Evolutionary conservation across 1,140 invertebrate genomes (phyloP).

Genomic region (Heliconius eleuchia): DNA sequence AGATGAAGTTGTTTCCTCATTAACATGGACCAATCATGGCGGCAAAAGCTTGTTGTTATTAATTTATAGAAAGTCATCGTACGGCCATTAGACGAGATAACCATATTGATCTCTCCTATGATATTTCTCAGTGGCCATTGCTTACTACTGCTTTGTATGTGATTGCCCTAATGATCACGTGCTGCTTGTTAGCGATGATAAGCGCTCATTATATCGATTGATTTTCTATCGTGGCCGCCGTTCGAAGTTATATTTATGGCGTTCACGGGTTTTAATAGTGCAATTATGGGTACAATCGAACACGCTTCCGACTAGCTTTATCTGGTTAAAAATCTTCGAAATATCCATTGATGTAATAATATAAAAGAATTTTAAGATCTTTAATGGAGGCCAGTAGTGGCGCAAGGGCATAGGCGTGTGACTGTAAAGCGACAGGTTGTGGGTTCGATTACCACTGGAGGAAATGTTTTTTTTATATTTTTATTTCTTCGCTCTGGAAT

Average conservation of each 20-base stretch:
- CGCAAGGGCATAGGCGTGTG: too few relatives aligned
- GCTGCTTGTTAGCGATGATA: constrained; percentile 74
- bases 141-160: constrained; percentile 58
- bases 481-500: too few relatives aligned
- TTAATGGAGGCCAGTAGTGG: too few relatives aligned
- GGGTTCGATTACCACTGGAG: too few relatives aligned
- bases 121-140: constrained; percentile 54
- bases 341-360: neutral
- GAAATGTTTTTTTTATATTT: too few relatives aligned
- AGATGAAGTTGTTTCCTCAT: constrained; percentile 75
- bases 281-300: constrained; percentile 67
- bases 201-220: constrained; percentile 70
- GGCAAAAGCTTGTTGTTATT: constrained; percentile 70
- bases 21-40: constrained; percentile 67
- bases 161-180: constrained; percentile 75
- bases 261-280: constrained; percentile 71
- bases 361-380: neutral
- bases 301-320: constrained; percentile 48
- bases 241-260: constrained; percentile 67
- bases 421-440: too few relatives aligned
- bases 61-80: constrained; percentile 80
- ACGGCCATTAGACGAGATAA: constrained; percentile 71
- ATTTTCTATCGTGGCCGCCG: constrained; percentile 58
- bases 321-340: constrained; percentile 37
- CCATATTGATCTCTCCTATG: constrained; percentile 71